Conservation (phyloP, 2,113 vertebrate species). For the Neolamprologus tretocephalus region DNA sequence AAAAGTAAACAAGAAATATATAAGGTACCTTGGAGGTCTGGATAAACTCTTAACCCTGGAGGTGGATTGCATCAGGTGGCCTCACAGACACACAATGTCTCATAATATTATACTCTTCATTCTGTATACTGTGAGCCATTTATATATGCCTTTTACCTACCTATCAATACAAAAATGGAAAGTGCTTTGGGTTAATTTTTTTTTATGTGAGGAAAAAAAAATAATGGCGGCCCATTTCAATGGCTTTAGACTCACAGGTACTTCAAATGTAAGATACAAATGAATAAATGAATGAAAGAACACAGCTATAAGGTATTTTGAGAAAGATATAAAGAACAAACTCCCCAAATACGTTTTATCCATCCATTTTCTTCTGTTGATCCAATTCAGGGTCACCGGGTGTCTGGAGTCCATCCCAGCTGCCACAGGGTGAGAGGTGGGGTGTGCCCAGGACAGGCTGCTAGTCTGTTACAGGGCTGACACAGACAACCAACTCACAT, state of each 20-base stretch:
- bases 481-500: not conserved
- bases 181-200: conserved; percentile 8
- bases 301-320: not conserved
- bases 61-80: conserved; percentile 22
- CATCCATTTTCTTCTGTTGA: not conserved
- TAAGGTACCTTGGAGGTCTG: not conserved
- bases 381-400: not conserved
- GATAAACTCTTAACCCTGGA: conserved; percentile 34
- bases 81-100: not conserved
- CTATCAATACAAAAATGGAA: conserved; percentile 8
- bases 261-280: not conserved
- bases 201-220: not conserved
- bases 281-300: not conserved
- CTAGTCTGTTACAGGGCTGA: not conserved
- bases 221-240: not conserved
- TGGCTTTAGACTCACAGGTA: not conserved
- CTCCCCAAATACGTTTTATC: not conserved
- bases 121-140: not conserved
- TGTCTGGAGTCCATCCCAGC: not conserved
- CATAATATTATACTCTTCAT: not conserved
- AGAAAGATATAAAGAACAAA: not conserved
- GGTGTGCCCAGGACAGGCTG: not conserved
- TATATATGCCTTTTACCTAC: not conserved
- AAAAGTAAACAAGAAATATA: not conserved
- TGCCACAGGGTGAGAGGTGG: not conserved